Conservation (phyloP, 2,113 vertebrate species). For the Tragelaphus buxtoni region DNA sequence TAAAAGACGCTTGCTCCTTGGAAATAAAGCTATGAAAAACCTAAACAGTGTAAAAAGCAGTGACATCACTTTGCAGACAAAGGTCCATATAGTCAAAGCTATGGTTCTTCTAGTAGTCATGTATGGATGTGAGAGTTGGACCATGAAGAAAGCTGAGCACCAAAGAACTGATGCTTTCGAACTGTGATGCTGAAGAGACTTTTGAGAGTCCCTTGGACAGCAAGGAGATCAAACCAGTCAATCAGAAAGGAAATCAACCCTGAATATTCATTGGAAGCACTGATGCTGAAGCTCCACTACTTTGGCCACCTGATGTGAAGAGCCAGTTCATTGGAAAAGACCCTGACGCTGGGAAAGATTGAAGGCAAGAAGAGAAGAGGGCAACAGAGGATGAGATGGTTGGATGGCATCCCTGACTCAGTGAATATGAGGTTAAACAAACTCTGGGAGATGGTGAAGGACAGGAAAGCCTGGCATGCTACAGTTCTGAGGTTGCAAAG, state of each 20-base stretch:
- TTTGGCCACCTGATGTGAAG: not conserved
- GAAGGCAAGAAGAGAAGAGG: not conserved
- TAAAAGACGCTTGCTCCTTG: not conserved
- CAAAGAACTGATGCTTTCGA: not conserved
- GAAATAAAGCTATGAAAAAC: not conserved
- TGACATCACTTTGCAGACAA: not conserved
- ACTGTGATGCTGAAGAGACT: not conserved
- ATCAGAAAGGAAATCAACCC: not conserved
- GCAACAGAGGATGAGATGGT: not conserved
- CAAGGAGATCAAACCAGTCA: not conserved
- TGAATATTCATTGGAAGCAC: not conserved
- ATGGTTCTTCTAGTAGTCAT: not conserved
- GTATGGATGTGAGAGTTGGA: not conserved
- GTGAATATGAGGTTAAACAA: not conserved
- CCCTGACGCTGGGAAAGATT: not conserved
- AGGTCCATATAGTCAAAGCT: not conserved
- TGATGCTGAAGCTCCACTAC: not conserved
- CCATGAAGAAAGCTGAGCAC: not conserved
- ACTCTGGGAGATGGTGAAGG: not conserved
- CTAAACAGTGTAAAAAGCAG: not conserved
- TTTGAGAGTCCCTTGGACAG: not conserved
- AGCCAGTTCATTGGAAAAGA: not conserved
- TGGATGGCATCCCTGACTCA: not conserved
- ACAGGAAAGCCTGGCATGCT: not conserved
- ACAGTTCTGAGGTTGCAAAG: not conserved